Conservation (phyloP, 2,113 vertebrate species). For the Myanophis thanlyinensis region DNA sequence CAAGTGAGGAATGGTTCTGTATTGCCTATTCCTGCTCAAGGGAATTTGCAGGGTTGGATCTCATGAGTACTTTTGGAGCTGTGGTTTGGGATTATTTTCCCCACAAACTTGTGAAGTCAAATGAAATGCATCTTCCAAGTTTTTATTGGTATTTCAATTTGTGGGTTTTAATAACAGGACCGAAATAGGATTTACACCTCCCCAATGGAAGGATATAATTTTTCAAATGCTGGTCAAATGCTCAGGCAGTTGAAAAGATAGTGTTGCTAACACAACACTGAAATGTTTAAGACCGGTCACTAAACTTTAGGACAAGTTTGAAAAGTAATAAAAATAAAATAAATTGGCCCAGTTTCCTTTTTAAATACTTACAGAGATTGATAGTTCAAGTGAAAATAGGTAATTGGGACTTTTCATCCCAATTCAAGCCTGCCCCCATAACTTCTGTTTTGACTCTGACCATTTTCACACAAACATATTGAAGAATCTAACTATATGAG, state of each 20-base stretch:
- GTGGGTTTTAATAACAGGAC: constrained; percentile 5
- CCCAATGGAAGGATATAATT: neutral
- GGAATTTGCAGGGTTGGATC: neutral
- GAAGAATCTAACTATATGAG: neutral
- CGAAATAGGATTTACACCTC: neutral
- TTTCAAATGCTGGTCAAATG: neutral
- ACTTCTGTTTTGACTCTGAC: neutral
- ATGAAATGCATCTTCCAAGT: constrained; percentile 7
- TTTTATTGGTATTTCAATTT: constrained; percentile 17
- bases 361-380: neutral
- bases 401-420: neutral
- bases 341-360: neutral
- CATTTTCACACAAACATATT: neutral
- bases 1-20: neutral
- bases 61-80: neutral
- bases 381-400: neutral
- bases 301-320: neutral
- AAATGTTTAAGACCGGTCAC: neutral
- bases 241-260: neutral
- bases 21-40: neutral
- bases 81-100: neutral
- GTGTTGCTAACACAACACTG: neutral
- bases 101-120: neutral
- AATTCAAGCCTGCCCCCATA: neutral
- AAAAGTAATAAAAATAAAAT: neutral